Percentiles rank a stretch among this genome's conserved stretches.
Evolutionary conservation across 2,797 vertebrate species (phyloP).

Genomic region (Hybognathus amarus): DNA sequence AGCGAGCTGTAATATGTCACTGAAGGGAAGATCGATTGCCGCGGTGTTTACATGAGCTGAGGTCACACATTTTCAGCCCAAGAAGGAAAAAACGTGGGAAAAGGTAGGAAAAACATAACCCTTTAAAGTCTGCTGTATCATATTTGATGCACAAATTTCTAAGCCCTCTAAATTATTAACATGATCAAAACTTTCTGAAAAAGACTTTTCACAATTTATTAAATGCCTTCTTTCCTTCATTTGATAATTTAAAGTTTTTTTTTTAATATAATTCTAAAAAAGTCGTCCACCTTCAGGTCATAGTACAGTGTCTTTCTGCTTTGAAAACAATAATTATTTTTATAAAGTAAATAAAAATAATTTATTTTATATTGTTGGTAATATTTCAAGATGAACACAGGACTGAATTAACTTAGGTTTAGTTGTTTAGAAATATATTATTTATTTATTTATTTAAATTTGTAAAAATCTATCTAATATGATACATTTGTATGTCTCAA

Average conservation of each 20-base stretch:
- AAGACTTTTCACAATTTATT: neutral
- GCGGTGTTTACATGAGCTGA: slow-evolving; percentile 62
- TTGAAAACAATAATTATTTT: neutral
- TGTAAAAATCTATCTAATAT: neutral
- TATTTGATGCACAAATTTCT: neutral
- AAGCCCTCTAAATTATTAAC: neutral
- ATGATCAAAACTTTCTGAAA: neutral
- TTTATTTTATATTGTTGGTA: too few relatives aligned
- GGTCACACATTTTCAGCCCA: slow-evolving; percentile 40
- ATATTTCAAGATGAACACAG: neutral
- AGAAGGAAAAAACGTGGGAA: neutral
- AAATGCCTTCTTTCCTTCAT: neutral
- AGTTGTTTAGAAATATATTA: neutral
- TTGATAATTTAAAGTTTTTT: neutral
- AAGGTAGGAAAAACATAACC: slow-evolving; percentile 28
- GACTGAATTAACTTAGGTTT: neutral
- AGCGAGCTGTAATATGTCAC: slow-evolving; percentile 78
- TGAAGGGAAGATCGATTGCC: slow-evolving; percentile 31
- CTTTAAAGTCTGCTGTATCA: neutral
- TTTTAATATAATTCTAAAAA: neutral
- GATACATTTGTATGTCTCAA: neutral
- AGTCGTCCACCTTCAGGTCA: neutral
- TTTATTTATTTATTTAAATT: too few relatives aligned
- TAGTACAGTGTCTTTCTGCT: neutral
- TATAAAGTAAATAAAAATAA: neutral